Conservation (phyloP, 2,797 vertebrate species). For the Anableps anableps region DNA sequence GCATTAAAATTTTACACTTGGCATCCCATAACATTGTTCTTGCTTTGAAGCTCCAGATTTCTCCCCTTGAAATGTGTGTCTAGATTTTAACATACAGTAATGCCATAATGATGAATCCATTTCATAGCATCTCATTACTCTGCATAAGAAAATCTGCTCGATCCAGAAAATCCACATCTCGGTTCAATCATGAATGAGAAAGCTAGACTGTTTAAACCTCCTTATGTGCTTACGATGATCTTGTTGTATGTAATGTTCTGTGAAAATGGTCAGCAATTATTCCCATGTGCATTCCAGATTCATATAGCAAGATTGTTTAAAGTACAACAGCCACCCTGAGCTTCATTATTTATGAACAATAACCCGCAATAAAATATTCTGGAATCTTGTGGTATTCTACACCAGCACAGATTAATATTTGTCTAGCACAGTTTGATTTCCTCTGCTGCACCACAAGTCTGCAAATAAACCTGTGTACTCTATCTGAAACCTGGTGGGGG, state of each 20-base stretch:
- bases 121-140: neutral
- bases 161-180: neutral
- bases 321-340: neutral
- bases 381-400: neutral
- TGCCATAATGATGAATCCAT: neutral
- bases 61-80: too few relatives aligned
- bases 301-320: neutral
- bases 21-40: too few relatives aligned
- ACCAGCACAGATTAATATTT: neutral
- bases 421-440: neutral
- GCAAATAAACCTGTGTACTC: neutral
- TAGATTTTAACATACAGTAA: too few relatives aligned
- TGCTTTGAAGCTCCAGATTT: too few relatives aligned
- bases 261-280: neutral
- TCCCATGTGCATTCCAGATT: neutral
- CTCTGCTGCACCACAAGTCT: neutral
- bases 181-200: too few relatives aligned
- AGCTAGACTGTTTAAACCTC: neutral
- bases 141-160: neutral
- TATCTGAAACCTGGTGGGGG: neutral
- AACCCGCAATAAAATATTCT: neutral
- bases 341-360: neutral
- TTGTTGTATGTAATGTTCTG: neutral
- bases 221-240: neutral
- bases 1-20: too few relatives aligned